These are phyloP conservation scores for Sandelia bainsii DNA, from an alignment of 2,797 vertebrate genomes.

Conservation along the genomic window DNA sequence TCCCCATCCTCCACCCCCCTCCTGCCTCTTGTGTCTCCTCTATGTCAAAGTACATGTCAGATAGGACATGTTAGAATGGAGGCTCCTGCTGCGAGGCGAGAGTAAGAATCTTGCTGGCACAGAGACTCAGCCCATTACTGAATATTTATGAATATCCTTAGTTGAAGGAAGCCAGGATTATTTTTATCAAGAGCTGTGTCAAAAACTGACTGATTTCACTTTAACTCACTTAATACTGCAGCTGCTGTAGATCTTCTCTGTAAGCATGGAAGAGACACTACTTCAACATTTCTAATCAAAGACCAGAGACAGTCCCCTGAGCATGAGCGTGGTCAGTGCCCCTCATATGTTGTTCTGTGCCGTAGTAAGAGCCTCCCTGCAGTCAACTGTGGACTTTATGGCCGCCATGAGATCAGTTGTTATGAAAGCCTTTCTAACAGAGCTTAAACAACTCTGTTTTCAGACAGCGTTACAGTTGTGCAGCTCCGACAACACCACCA, in stretches of 20 bases:
- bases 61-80: background rate
- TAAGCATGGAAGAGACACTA: background rate
- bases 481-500: no score
- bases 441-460: no score
- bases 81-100: background rate
- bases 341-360: background rate
- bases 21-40: background rate
- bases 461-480: no score
- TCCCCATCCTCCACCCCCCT: background rate
- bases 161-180: slow-evolving; percentile 36
- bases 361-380: background rate
- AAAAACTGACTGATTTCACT: slow-evolving; percentile 39
- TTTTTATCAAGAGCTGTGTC: slow-evolving; percentile 33
- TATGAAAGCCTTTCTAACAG: background rate
- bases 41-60: slow-evolving; percentile 6
- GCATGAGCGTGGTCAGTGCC: background rate
- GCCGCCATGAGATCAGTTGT: slow-evolving; percentile 6
- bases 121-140: slow-evolving; percentile 42
- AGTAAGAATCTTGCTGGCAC: slow-evolving; percentile 25
- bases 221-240: slow-evolving; percentile 23
- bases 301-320: background rate
- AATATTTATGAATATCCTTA: slow-evolving; percentile 52
- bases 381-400: background rate
- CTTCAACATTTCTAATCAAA: slow-evolving; percentile 3
- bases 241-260: background rate